Conservation (phyloP, 2,888 invertebrate species). For the Polydrusus pterygomalis region DNA sequence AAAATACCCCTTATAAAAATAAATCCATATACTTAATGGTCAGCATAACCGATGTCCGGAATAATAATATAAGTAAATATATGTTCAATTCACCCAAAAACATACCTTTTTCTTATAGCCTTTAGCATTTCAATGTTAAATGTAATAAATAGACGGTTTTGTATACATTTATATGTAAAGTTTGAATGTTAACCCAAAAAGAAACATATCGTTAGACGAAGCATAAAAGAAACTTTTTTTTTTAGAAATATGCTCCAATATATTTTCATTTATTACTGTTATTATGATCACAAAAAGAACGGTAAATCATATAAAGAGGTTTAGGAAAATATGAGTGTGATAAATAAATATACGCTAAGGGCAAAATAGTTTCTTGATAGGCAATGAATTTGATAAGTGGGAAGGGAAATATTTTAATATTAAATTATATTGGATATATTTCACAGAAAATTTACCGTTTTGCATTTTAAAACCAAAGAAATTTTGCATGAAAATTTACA, state of each 20-base stretch:
- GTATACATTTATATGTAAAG: slow-evolving; percentile 27
- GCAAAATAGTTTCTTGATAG: slow-evolving; percentile 17
- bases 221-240: slow-evolving; percentile 19
- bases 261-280: slow-evolving; percentile 28
- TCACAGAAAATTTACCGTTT: no score
- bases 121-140: slow-evolving; percentile 1
- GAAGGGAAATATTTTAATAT: no score
- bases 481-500: no score
- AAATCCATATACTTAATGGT: no score
- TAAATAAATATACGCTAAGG: slow-evolving; percentile 13
- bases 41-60: neutral
- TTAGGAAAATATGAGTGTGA: slow-evolving; percentile 21
- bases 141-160: slow-evolving; percentile 19
- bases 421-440: slow-evolving; percentile 1
- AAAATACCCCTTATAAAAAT: no score
- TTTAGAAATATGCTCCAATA: slow-evolving; percentile 18
- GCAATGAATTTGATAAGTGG: slow-evolving; percentile 8
- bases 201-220: slow-evolving; percentile 24
- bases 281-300: slow-evolving; percentile 25
- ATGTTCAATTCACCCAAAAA: slow-evolving; percentile 15
- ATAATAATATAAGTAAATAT: slow-evolving; percentile 12
- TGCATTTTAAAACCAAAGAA: no score
- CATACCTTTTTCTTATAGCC: slow-evolving; percentile 6
- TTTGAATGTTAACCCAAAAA: slow-evolving; percentile 24
- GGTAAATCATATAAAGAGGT: slow-evolving; percentile 25